Percentiles rank a stretch among this genome's conserved stretches.
These are phyloP conservation scores for Falco cherrug DNA, from an alignment of 2,797 vertebrate genomes.

Conservation along the genomic window DNA sequence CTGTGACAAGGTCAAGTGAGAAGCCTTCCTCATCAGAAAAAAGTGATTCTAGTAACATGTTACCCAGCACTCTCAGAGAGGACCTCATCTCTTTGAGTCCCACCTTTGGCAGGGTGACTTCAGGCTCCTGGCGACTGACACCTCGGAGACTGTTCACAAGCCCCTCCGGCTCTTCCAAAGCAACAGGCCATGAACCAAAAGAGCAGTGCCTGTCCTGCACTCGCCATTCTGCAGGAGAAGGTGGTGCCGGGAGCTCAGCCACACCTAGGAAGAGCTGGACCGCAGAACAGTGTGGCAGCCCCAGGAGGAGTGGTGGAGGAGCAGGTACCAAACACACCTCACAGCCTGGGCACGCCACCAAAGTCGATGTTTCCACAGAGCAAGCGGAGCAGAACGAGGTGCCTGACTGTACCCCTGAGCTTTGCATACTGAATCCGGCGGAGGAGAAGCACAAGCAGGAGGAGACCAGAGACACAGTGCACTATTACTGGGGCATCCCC, in stretches of 20 bases:
- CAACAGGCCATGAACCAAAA: slow-evolving; percentile 57
- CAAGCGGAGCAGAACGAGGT: slow-evolving; percentile 25
- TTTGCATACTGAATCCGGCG: not conserved
- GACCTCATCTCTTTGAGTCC: slow-evolving; percentile 70
- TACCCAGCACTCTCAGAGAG: slow-evolving; percentile 21
- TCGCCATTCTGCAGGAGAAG: slow-evolving; percentile 57
- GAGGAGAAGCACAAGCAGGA: slow-evolving; percentile 61
- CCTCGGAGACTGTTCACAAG: slow-evolving; percentile 75
- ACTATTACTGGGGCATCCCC: slow-evolving; percentile 96
- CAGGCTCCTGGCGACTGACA: slow-evolving; percentile 59
- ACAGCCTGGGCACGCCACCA: slow-evolving; percentile 10
- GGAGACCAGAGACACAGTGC: slow-evolving; percentile 74
- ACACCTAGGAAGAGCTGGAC: slow-evolving; percentile 1
- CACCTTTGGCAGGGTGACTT: slow-evolving; percentile 74
- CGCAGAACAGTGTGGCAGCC: not conserved
- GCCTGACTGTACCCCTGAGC: not conserved
- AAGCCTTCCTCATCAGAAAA: slow-evolving; percentile 57
- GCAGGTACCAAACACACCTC: slow-evolving; percentile 49
- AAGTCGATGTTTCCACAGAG: slow-evolving; percentile 37
- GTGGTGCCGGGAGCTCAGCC: slow-evolving; percentile 55
- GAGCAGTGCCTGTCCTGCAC: slow-evolving; percentile 61
- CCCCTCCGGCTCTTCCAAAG: slow-evolving; percentile 46
- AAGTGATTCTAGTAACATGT: slow-evolving; percentile 59
- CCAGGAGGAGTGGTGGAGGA: slow-evolving; percentile 10
- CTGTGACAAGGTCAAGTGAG: slow-evolving; percentile 73